phyloP scores from a whole-genome alignment of 2,113 vertebrate genomes.

The Hydrochoerus hydrochaeris region DNA sequence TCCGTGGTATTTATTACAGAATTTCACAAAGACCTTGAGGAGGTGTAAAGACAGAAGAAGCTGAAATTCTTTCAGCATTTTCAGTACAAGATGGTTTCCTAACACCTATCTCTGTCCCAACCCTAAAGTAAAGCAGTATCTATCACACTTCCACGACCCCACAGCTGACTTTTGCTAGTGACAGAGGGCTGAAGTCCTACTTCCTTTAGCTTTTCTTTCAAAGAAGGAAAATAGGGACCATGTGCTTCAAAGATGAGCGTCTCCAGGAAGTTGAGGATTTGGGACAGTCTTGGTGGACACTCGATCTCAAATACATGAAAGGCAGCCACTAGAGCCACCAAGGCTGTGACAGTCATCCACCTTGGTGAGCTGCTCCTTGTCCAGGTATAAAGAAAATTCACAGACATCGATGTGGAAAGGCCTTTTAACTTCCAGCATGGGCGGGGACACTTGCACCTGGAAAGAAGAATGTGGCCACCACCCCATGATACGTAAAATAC shows the following conservation, averaged over 20 bases:
- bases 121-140: neutral
- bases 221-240: slow-evolving; percentile 39
- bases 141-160: neutral
- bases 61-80: neutral
- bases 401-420: slow-evolving; percentile 78
- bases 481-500: neutral
- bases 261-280: slow-evolving; percentile 83
- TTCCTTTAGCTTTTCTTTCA: slow-evolving; percentile 50
- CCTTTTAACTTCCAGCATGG: slow-evolving; percentile 83
- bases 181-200: slow-evolving; percentile 9
- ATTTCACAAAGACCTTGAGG: slow-evolving; percentile 39
- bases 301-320: slow-evolving; percentile 81
- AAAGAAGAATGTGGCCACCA: slow-evolving; percentile 29
- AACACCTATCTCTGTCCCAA: neutral
- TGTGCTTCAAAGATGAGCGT: slow-evolving; percentile 82
- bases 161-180: neutral
- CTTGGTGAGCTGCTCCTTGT: slow-evolving; percentile 78
- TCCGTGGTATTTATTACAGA: slow-evolving; percentile 54
- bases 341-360: slow-evolving; percentile 78
- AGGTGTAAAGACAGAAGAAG: neutral
- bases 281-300: slow-evolving; percentile 73
- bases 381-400: slow-evolving; percentile 80
- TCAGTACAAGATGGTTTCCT: slow-evolving; percentile 9
- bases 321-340: slow-evolving; percentile 80
- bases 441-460: slow-evolving; percentile 81